Conservation (phyloP, 1,140 invertebrate genomes). For the Diabrotica virgifera region DNA sequence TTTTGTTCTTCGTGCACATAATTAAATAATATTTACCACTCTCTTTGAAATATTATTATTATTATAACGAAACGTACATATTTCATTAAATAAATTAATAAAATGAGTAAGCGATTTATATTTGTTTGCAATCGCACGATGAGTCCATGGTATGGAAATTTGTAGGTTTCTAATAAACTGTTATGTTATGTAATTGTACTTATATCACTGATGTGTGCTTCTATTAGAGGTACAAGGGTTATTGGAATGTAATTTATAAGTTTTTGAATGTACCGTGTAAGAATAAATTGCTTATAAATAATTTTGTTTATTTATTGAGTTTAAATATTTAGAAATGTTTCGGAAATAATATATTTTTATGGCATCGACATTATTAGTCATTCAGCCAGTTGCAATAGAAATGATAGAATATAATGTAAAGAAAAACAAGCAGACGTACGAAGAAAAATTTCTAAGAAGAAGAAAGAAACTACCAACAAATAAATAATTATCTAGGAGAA, state of each 20-base stretch:
- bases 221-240: conserved; percentile 24
- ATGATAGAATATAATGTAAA: too few relatives aligned
- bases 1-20: conserved; percentile 34
- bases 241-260: conserved; percentile 35
- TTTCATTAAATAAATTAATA: conserved; percentile 25
- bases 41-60: conserved; percentile 27
- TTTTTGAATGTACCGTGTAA: conserved; percentile 38
- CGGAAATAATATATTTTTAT: too few relatives aligned
- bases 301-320: neutral
- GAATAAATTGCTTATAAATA: conserved; percentile 42
- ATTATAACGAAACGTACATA: conserved; percentile 30
- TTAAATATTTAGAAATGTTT: too few relatives aligned
- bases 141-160: conserved; percentile 24
- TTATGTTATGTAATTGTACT: conserved; percentile 16
- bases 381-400: too few relatives aligned
- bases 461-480: too few relatives aligned
- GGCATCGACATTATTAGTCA: too few relatives aligned
- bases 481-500: too few relatives aligned
- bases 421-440: too few relatives aligned
- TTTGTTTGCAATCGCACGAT: conserved; percentile 25
- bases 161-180: conserved; percentile 28
- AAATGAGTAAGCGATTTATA: conserved; percentile 26
- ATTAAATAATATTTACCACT: conserved; percentile 28
- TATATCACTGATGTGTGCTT: conserved; percentile 20
- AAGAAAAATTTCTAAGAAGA: too few relatives aligned